Base-by-base conservation (phyloP, 2,888 invertebrate species). In the Pimpla rufipes region DNA sequence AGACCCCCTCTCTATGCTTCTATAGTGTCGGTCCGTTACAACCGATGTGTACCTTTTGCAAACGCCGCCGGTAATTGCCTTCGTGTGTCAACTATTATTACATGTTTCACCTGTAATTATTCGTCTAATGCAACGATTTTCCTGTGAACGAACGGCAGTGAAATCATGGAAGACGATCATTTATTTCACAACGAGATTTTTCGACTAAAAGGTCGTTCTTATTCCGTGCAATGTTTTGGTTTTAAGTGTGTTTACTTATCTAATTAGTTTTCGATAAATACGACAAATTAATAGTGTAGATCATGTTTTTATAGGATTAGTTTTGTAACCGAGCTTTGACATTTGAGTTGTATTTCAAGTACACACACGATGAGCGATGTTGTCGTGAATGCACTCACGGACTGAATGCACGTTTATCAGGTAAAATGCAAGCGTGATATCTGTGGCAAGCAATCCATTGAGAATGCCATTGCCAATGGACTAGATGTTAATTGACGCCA, bases 401-500 rank as follows among this genome's bases (percentile, higher is more conserved):
- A 59, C 59, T 67, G 21, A 67, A 55, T 66, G 47, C 21, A 21
- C 40, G 42, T 57, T n/a, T n/a, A 73, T 71, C 47, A 42, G 47
- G 47, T 67, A 37, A 23, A 57, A 40, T 50, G 35, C 50, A 5
- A 40, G 47, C 37, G 13, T 21, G 40, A 35, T 55, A 11, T 16
- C 52, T 23, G 47, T 71, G 37, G 45, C 16, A 35, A 21, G 29
- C 50, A 62, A 71, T 47, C 29, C 45, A 55, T 81, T 55, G 67
- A 74, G 42, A 29, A 50, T 23, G 37, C 68, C 55, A 42, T 66
- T 29, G 23, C 42, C 45, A 66, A 37, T 59, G 37, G 16, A 55
- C 74, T 64, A 55, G 35, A 79, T 73, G 78, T 75, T 81, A 84
- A 84, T 84, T 84, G 81, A 78, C 70, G 70, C 74, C 81, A 81